Base-by-base conservation (phyloP, 2,888 invertebrate species). In the Acrobasis repandana region DNA sequence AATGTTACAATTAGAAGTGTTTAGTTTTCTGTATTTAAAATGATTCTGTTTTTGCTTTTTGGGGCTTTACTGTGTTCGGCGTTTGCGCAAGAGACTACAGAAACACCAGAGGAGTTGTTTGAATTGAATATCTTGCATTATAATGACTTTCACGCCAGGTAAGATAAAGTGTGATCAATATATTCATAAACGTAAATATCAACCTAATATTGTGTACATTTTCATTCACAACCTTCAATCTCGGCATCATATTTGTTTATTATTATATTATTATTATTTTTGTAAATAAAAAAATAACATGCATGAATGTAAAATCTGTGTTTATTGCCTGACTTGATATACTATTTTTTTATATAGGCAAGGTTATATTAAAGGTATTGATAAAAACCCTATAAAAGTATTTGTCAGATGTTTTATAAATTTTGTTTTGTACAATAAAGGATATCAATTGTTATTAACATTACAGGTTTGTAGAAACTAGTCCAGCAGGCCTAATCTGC, bases 401-500 rank as follows among this genome's bases (percentile, higher is more conserved):
- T 20, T 20, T 4, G 20, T 20, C 2, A 20, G 20, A 20, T 20
- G 2, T 2, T 20, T 20, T 3, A 20, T 20, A 20, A 20, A 20
- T 20, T 20, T 20, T 2, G 15, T 61, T 15, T 43, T 52, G 36
- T 46, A 46, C n/a, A 20, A 60, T 11, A 11, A 56, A n/a, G n/a
- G n/a, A n/a, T n/a, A n/a, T n/a, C n/a, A n/a, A n/a, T n/a, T n/a
- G n/a, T n/a, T n/a, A n/a, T n/a, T n/a, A n/a, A 2, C 14, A 15
- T 60, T 56, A 38, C 63, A 95, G 95, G 77, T 95, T 94, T 67
- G 93, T 94, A 63, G 92, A 95, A 72, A 94, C 94, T 0, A 94
- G 93, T 67, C 84, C 86, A 0, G 65, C 71, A 0, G 95, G 95
- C 0, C 90, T 91, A 0, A 77, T 88, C 0, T 96, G 96, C 64